These are phyloP conservation scores for Bos indicus DNA, from an alignment of 2,113 vertebrate species.

Conservation along the genomic window DNA sequence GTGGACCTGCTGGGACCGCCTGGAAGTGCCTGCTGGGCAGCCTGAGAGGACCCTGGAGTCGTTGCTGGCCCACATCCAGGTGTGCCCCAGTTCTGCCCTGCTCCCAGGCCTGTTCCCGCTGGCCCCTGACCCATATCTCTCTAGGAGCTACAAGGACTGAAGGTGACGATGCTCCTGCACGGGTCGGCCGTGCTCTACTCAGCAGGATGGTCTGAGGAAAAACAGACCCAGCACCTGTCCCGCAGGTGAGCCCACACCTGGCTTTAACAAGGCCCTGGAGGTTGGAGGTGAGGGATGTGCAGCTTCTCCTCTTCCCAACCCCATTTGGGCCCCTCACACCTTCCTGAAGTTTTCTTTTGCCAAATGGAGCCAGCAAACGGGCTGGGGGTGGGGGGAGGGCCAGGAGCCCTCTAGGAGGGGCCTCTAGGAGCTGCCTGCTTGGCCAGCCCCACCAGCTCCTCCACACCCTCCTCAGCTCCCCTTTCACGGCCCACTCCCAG, in stretches of 20 bases:
- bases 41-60: constrained; percentile 87
- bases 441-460: background rate
- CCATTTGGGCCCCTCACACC: constrained; percentile 58
- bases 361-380: constrained; percentile 71
- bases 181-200: constrained; percentile 52
- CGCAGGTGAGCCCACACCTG: constrained; percentile 59
- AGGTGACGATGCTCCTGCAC: constrained; percentile 54
- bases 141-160: constrained; percentile 64
- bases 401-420: background rate
- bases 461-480: constrained; percentile 13
- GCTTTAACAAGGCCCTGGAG: background rate
- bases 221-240: background rate
- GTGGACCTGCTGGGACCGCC: constrained; percentile 86
- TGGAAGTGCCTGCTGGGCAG: constrained; percentile 81
- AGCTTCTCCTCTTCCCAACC: background rate
- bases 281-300: background rate
- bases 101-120: background rate
- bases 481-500: constrained; percentile 39
- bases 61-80: constrained; percentile 86
- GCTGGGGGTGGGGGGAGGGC: constrained; percentile 26
- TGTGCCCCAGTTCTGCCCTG: constrained; percentile 52
- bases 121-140: background rate
- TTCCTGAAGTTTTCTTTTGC: constrained; percentile 43
- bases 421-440: constrained; percentile 3
- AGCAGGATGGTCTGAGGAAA: background rate